These are phyloP conservation scores for Paracentrotus lividus DNA, from an alignment of 53 echinoderm and acorn worm species.

Conservation along the genomic window DNA sequence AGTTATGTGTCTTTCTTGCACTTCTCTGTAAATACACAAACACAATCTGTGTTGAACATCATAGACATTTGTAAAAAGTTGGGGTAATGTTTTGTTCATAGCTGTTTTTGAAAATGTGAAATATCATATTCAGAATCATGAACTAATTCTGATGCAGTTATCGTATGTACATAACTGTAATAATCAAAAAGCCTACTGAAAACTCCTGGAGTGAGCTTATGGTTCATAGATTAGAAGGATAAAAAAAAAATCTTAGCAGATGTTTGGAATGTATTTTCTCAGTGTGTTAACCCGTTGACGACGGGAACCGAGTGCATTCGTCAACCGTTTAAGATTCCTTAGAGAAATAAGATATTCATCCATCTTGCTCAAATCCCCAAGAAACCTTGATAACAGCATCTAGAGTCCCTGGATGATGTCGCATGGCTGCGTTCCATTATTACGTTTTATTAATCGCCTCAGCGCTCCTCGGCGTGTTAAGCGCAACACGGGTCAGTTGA, in stretches of 20 bases:
- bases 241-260: not conserved
- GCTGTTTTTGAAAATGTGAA: not conserved
- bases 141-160: not conserved
- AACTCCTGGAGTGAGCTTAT: not conserved
- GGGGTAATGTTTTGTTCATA: too few relatives aligned
- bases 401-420: not conserved
- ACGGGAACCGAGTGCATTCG: too few relatives aligned
- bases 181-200: not conserved
- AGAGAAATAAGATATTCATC: not conserved
- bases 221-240: not conserved
- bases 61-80: too few relatives aligned
- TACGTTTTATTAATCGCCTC: conserved; percentile 51
- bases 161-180: not conserved
- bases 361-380: conserved; percentile 16
- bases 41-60: too few relatives aligned
- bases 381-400: not conserved
- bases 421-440: conserved; percentile 51
- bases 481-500: conserved; percentile 25
- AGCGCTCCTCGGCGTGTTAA: conserved; percentile 44
- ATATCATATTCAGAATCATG: not conserved
- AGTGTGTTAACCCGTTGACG: too few relatives aligned
- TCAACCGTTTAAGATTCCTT: not conserved
- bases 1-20: too few relatives aligned
- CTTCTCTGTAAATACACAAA: too few relatives aligned
- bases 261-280: not conserved